Evolutionary conservation across 2,797 vertebrate genomes (phyloP).

Genomic region (Sparidentex hasta): DNA sequence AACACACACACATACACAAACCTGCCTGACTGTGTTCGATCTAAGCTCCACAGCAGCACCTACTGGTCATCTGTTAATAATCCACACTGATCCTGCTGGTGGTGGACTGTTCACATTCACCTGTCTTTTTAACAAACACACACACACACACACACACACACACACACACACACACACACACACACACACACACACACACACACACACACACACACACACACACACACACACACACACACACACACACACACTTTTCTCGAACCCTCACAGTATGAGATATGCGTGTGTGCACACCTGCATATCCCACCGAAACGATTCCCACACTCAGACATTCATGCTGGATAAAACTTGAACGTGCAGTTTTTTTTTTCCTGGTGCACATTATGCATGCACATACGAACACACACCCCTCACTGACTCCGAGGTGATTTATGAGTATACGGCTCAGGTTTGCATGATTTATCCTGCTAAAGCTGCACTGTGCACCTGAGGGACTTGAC

Average conservation of each 20-base stretch:
- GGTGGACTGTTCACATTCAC: slow-evolving; percentile 25
- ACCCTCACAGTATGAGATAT: slow-evolving; percentile 1
- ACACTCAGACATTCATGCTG: slow-evolving; percentile 1
- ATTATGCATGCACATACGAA: slow-evolving; percentile 45
- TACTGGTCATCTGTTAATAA: slow-evolving; percentile 56
- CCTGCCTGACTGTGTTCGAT: background rate
- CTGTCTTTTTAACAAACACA: slow-evolving; percentile 21
- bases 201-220: background rate
- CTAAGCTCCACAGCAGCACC: slow-evolving; percentile 78
- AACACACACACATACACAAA: slow-evolving; percentile 1
- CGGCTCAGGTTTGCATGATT: slow-evolving; percentile 74
- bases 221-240: background rate
- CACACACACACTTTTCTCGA: background rate
- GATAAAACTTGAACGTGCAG: slow-evolving; percentile 15
- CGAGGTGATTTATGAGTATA: slow-evolving; percentile 76
- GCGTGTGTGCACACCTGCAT: slow-evolving; percentile 7
- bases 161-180: slow-evolving; percentile 10
- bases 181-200: background rate
- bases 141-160: slow-evolving; percentile 5
- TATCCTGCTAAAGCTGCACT: slow-evolving; percentile 71
- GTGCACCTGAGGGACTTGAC: slow-evolving; percentile 72
- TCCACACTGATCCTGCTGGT: slow-evolving; percentile 19
- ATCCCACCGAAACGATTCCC: background rate
- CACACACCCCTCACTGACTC: slow-evolving; percentile 13
- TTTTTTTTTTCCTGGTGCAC: slow-evolving; percentile 18